These are phyloP conservation scores for Melanophora roralis DNA, from an alignment of 2,888 invertebrate genomes.

Conservation along the genomic window DNA sequence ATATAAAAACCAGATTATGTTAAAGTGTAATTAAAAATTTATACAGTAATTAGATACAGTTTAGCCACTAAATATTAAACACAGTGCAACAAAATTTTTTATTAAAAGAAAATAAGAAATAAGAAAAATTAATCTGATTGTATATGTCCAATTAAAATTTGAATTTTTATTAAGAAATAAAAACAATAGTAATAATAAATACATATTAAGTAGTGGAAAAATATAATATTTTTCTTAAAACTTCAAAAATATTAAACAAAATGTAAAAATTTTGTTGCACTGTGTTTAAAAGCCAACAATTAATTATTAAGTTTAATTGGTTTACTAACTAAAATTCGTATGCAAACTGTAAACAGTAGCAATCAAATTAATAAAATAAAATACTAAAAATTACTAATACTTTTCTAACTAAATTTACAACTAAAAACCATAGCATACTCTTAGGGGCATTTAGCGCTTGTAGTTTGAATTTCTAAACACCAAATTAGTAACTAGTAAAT, in stretches of 20 bases:
- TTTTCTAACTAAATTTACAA: not conserved
- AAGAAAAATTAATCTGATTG: not conserved
- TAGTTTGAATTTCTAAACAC: slow-evolving; percentile 1
- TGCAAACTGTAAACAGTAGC: not conserved
- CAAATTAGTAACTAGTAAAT: not conserved
- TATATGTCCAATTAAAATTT: not conserved
- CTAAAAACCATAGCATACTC: not conserved
- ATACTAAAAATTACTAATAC: slow-evolving; percentile 2
- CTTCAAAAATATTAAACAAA: not conserved
- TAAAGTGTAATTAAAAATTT: slow-evolving; percentile 42
- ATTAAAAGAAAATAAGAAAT: not conserved
- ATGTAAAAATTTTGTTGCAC: slow-evolving; percentile 5
- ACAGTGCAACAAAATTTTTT: slow-evolving; percentile 12
- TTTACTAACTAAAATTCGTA: not conserved
- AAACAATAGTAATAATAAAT: not conserved
- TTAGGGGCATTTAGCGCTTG: slow-evolving; percentile 29
- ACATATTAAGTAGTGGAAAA: not conserved
- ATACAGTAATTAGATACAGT: slow-evolving; percentile 49
- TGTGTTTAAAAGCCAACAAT: slow-evolving; percentile 22
- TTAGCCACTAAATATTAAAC: slow-evolving; percentile 28
- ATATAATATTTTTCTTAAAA: not conserved
- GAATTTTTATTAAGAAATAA: not conserved
- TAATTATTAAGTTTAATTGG: not conserved
- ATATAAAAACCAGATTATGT: slow-evolving; percentile 31
- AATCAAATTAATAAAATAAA: slow-evolving; percentile 43